Base-by-base conservation (phyloP, 2,113 vertebrate genomes). In the Bufo gargarizans region DNA sequence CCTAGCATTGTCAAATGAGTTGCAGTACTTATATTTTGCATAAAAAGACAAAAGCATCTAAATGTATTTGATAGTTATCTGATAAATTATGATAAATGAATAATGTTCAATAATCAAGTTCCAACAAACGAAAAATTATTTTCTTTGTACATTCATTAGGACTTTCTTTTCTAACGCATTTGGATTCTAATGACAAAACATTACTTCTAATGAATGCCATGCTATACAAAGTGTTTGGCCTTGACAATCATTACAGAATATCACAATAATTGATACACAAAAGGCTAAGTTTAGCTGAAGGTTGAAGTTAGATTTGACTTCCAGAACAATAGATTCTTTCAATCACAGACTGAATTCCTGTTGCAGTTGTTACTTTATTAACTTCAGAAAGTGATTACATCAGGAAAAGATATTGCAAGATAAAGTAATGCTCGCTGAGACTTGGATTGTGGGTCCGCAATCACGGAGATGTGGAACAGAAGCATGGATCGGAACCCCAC, bases 181-280 rank as follows among this genome's bases (percentile, higher is more conserved):
- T 90, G 72, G 84, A 90, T 83, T 90, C 89, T 91, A 93, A 94
- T 93, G 92, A 94, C 5, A 71, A 92, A 93, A 94, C 83, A 92
- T 90, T 10, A 20, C 89, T 91, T 94, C 91, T 77, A 4, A 89
- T 92, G 93, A 89, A 89, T 89, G 90, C 91, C 92, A 91, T 79
- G 88, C 92, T 84, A 93, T 84, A 11, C 90, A 91, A 84, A 92
- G 92, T 89, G 91, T 89, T 94, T 93, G 91, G 91, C 93, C 94
- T 93, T 94, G 94, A 93, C 93, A 94, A 95, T 93, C 95, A 95
- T 93, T 92, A 93, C 86, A 83, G 89, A 89, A 93, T 92, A 93
- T 90, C 91, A 89, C 92, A 93, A 92, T 94, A 88, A 94, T 91
- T 82, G 89, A 90, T 92, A 93, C 22, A 93, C 89, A 94, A 93